A percentile compares a stretch with the other conserved stretches of the same genome.
Evolutionary conservation across 2,113 vertebrate species (phyloP).

Genomic region (Haemorhous mexicanus): DNA sequence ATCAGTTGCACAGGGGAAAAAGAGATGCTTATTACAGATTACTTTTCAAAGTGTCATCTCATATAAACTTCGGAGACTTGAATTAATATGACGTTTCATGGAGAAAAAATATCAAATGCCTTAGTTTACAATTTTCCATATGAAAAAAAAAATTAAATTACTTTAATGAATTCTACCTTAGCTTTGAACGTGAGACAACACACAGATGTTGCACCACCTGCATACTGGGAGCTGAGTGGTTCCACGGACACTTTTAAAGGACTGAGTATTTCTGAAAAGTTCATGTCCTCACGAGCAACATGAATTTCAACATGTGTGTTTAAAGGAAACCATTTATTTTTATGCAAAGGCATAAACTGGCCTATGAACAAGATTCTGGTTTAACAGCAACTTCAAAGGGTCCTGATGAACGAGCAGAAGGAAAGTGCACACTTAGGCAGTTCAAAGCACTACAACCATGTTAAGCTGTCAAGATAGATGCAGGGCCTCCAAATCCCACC

Average conservation of each 20-base stretch:
- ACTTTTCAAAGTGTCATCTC: not conserved
- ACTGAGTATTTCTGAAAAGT: not conserved
- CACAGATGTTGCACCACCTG: not conserved
- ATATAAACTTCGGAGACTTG: not conserved
- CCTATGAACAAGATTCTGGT: conserved; percentile 3
- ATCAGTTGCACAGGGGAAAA: not conserved
- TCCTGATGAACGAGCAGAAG: not conserved
- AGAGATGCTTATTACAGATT: not conserved
- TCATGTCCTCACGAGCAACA: not conserved
- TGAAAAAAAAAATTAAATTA: accelerated
- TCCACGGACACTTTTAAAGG: not conserved
- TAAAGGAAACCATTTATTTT: conserved; percentile 49
- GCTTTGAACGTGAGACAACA: not conserved
- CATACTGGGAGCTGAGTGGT: not conserved
- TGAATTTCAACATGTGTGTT: conserved; percentile 14
- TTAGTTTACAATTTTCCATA: not conserved
- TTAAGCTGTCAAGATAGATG: not conserved
- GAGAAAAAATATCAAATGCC: not conserved
- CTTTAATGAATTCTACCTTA: not conserved
- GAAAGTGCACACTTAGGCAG: not conserved
- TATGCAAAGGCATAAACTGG: conserved; percentile 14
- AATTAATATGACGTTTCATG: not conserved
- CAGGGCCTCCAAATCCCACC: not conserved
- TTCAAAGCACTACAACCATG: not conserved
- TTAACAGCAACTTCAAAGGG: conserved; percentile 41